phyloP scores from a whole-genome alignment of 2,888 invertebrate species.

The Creontiades dilutus region DNA sequence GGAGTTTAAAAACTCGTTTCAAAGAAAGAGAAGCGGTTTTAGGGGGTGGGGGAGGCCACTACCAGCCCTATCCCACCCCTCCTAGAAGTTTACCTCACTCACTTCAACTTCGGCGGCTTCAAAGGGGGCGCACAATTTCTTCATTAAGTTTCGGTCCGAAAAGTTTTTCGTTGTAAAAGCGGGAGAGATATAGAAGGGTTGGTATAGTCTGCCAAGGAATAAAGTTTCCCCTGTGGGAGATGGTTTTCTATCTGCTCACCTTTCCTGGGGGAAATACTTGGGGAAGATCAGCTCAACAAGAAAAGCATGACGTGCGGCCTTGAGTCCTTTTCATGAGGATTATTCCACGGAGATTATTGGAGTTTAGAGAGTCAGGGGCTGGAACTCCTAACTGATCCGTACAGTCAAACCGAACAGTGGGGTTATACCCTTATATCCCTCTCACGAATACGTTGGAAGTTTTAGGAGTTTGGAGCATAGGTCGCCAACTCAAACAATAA shows the following conservation, averaged over 20 bases:
- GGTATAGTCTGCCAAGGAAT: conserved; percentile 2
- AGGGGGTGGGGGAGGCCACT: no score
- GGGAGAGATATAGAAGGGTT: neutral
- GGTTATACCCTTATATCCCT: neutral
- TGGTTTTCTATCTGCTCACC: conserved; percentile 32
- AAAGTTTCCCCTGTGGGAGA: conserved; percentile 18
- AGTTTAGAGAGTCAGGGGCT: neutral
- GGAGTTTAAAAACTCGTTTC: conserved; percentile 69
- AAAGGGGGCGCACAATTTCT: conserved; percentile 59
- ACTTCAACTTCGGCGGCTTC: conserved; percentile 47
- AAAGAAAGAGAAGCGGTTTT: conserved; percentile 6
- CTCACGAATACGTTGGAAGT: no score
- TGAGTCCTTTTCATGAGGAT: neutral
- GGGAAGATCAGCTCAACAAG: neutral
- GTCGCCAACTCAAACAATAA: neutral
- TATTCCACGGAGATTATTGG: neutral
- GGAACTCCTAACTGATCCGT: neutral
- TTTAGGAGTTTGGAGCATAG: neutral
- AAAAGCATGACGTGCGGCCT: conserved; percentile 17
- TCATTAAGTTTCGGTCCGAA: conserved; percentile 53
- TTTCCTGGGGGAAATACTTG: conserved; percentile 28
- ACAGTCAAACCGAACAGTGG: neutral
- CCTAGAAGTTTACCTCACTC: conserved; percentile 24
- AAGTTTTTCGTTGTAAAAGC: conserved; percentile 47
- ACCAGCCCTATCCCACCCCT: neutral